Percentiles rank a stretch among this genome's conserved stretches.
phyloP scores from a whole-genome alignment of 2,888 invertebrate species.

The Panorpa germanica region DNA sequence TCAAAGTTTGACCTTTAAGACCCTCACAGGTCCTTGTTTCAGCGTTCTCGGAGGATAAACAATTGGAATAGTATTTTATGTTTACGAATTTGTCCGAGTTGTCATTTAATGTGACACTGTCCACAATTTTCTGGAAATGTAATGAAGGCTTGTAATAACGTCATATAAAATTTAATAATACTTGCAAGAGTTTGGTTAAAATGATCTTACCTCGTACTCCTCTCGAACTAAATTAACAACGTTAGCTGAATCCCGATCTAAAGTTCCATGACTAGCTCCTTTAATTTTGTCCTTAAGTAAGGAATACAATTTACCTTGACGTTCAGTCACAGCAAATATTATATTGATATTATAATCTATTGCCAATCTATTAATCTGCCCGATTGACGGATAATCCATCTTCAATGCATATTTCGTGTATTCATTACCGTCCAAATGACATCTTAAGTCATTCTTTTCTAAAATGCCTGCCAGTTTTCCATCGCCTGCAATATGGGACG shows the following conservation, averaged over 20 bases:
- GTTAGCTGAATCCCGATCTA: constrained; percentile 40
- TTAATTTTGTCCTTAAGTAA: constrained; percentile 37
- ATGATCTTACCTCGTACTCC: constrained; percentile 41
- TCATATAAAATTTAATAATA: background rate
- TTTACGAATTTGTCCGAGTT: constrained; percentile 25
- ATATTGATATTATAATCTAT: constrained; percentile 51
- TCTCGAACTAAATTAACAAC: constrained; percentile 46
- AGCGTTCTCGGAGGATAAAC: constrained; percentile 18
- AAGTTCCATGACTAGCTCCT: constrained; percentile 43
- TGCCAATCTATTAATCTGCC: constrained; percentile 40
- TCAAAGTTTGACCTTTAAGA: constrained; percentile 34
- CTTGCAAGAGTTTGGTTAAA: constrained; percentile 1
- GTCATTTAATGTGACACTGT: constrained; percentile 24
- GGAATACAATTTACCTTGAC: constrained; percentile 25
- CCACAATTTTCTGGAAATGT: constrained; percentile 25
- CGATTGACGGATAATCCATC: constrained; percentile 66
- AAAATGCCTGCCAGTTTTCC: constrained; percentile 50
- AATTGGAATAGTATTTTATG: constrained; percentile 34
- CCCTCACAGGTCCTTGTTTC: constrained; percentile 36
- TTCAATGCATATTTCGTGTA: constrained; percentile 39
- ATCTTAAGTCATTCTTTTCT: constrained; percentile 50
- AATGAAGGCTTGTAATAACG: background rate
- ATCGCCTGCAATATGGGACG: constrained; percentile 63
- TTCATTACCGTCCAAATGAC: constrained; percentile 38
- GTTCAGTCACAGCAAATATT: constrained; percentile 49